Evolutionary conservation across 2,113 vertebrate genomes (phyloP).

Genomic region (Semnornis frantzii): DNA sequence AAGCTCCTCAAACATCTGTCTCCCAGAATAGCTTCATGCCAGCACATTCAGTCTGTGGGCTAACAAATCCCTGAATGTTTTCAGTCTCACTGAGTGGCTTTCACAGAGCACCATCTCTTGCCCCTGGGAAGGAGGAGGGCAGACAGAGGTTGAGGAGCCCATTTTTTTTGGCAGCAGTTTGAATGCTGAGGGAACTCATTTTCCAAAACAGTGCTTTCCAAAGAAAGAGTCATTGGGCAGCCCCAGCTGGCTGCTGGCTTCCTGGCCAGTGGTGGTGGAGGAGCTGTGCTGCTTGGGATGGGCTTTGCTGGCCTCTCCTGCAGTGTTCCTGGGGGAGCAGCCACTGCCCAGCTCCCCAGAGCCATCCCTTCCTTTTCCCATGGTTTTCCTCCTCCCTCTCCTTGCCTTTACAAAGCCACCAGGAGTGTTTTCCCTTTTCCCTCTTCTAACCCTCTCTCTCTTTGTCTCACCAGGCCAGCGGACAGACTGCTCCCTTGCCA

Average conservation of each 20-base stretch:
- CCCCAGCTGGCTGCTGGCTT: background rate
- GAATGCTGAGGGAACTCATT: background rate
- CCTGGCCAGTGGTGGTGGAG: background rate
- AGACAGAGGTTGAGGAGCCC: constrained; percentile 3
- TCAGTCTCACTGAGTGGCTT: background rate
- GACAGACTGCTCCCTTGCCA: constrained; percentile 92
- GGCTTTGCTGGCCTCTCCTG: background rate
- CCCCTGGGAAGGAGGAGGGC: background rate
- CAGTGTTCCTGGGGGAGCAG: background rate
- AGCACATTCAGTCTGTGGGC: background rate
- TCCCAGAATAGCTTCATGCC: background rate
- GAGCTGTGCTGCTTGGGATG: background rate
- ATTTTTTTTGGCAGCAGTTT: constrained; percentile 18
- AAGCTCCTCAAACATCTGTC: background rate
- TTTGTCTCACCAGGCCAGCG: constrained; percentile 86
- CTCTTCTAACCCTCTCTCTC: background rate
- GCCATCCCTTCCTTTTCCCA: background rate
- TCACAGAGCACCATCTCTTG: background rate
- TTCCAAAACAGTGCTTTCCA: background rate
- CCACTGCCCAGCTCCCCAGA: background rate
- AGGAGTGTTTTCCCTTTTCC: background rate
- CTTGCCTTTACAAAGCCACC: background rate
- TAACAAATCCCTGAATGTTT: constrained; percentile 39
- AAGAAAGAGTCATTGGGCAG: background rate
- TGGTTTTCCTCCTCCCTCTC: background rate